Evolutionary conservation across 2,113 vertebrate genomes (phyloP), one percentile per base, ranked within the genome.

Genomic region (Gila orcuttii): DNA sequence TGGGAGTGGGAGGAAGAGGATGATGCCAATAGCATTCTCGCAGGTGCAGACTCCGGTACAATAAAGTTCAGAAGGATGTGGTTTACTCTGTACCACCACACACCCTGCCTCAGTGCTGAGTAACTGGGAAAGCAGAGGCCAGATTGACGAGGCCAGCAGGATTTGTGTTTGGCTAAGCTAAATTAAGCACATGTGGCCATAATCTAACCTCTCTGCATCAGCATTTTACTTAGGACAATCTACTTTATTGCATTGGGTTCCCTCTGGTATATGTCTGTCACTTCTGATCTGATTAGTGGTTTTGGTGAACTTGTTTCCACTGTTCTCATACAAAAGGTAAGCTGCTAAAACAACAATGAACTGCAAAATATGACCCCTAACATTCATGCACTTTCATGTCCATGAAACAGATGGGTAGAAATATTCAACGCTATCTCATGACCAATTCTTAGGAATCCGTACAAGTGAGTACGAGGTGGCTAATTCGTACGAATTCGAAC

Each of bases 31-130:
- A 83, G 52, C 60, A 68, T 31, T 86, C 85, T 87, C 52, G 76
- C 89, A 87, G 90, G 88, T 89, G 87, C 87, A 59, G 55, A 73
- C 77, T 83, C 73, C 80, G 47, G 77, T 28, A 76, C 31, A 75
- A 82, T 85, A 36, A 19, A 50, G 79, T 82, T 66, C 86, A 87
- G 59, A 71, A 89, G 89, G 90, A 92, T 92, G 89, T 89, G 89
- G 89, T 89, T 89, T 88, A 31, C 66, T 66, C 9, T 47, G 52
- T 75, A 52, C 82, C 50, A 66, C 79, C 77, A 55, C 87, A 78
- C 84, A 69, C 84, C 66, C 77, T 39, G 23, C 64, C 74, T 74
- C 42, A 80, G 19, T 90, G 89, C 90, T 91, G 89, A 92, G 84
- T 85, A 88, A 62, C 71, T 85, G 84, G 86, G 88, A 89, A 87